Percentiles rank a stretch among this genome's conserved stretches.
Evolutionary conservation across 1,140 invertebrate species (phyloP).

Genomic region (Hylaeus volcanicus): DNA sequence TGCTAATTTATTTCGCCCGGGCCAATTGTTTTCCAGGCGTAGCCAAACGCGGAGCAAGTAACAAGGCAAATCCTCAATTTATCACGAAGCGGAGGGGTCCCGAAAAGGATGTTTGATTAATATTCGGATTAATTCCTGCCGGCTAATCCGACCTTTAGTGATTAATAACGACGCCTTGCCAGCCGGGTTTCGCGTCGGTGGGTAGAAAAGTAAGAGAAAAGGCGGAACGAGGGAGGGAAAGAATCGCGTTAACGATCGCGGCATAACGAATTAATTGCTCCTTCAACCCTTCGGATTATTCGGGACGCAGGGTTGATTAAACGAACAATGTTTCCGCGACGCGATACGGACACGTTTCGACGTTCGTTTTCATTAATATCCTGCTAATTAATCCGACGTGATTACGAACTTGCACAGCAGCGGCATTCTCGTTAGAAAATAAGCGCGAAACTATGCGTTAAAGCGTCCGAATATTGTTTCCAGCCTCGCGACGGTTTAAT

Average conservation of each 20-base stretch:
- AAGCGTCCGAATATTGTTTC: neutral
- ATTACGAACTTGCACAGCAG: neutral
- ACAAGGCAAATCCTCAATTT: slow-evolving; percentile 41
- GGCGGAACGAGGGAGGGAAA: neutral
- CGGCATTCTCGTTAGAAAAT: neutral
- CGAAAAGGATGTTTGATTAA: slow-evolving; percentile 63
- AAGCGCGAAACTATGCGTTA: neutral
- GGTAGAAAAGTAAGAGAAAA: slow-evolving; percentile 15
- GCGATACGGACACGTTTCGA: neutral
- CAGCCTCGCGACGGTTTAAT: slow-evolving; percentile 5
- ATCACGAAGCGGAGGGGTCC: slow-evolving; percentile 29
- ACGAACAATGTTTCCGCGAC: neutral
- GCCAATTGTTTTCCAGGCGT: slow-evolving; percentile 12
- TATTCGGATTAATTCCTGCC: slow-evolving; percentile 61
- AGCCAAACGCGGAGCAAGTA: slow-evolving; percentile 14
- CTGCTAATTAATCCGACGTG: neutral
- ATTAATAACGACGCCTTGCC: slow-evolving; percentile 39
- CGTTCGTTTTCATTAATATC: neutral
- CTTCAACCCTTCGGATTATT: slow-evolving; percentile 10
- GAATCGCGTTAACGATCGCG: slow-evolving; percentile 7
- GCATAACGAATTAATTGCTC: slow-evolving; percentile 36
- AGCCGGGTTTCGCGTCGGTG: neutral
- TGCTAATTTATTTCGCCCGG: slow-evolving; percentile 9
- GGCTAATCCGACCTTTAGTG: slow-evolving; percentile 45
- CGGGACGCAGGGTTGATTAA: slow-evolving; percentile 18